Evolutionary conservation across 2,888 invertebrate species (phyloP).

Genomic region (Lomographa bimaculata): DNA sequence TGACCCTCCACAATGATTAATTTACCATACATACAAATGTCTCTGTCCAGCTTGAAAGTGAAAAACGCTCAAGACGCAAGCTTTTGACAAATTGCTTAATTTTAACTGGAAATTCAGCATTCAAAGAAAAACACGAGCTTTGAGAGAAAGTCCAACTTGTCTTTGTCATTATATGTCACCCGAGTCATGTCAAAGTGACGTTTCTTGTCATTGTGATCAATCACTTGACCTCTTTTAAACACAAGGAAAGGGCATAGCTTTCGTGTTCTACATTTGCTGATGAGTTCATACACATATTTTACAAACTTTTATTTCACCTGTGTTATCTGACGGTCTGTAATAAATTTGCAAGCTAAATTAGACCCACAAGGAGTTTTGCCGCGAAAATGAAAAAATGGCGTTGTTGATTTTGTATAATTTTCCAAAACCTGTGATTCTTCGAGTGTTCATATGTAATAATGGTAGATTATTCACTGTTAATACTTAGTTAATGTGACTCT

Average conservation of each 20-base stretch:
- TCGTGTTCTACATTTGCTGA: constrained; percentile 6
- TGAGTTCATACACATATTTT: no score
- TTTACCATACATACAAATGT: constrained; percentile 7
- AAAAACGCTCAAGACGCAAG: constrained; percentile 8
- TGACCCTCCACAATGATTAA: neutral
- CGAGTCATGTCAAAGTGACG: constrained; percentile 15
- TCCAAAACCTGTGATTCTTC: no score
- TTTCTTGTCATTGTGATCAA: constrained; percentile 14
- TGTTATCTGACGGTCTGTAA: no score
- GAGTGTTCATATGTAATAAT: no score
- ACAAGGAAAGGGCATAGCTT: constrained; percentile 8
- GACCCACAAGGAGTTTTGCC: no score
- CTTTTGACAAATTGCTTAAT: constrained; percentile 21
- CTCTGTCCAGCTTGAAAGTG: constrained; percentile 14
- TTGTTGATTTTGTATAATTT: no score
- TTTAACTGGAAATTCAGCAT: constrained; percentile 13
- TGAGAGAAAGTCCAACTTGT: constrained; percentile 17
- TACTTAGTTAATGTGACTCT: no score
- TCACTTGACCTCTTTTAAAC: constrained; percentile 13
- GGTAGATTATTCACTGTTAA: no score
- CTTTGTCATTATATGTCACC: constrained; percentile 11
- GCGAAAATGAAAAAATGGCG: no score
- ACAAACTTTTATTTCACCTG: no score
- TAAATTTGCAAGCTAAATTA: no score
- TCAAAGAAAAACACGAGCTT: constrained; percentile 12